Evolutionary conservation across 2,113 vertebrate species (phyloP).

Genomic region (Triplophysa rosa): DNA sequence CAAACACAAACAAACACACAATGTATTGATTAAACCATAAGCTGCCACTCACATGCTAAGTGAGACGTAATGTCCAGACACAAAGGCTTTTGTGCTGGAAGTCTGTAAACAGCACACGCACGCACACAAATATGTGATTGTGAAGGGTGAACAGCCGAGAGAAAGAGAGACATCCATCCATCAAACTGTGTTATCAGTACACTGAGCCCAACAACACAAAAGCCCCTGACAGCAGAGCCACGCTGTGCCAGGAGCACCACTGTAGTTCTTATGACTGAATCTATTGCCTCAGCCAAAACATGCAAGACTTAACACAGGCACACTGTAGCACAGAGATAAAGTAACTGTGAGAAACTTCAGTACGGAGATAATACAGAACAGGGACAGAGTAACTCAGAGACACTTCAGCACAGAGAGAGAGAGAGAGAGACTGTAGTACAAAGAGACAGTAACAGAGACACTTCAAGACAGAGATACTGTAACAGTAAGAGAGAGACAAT

Average conservation of each 20-base stretch:
- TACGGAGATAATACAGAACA: too few species aligned
- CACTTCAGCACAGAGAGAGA: too few species aligned
- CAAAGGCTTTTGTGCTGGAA: conserved; percentile 36
- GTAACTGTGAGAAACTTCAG: too few species aligned
- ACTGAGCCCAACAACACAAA: conserved; percentile 20
- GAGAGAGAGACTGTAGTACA: too few species aligned
- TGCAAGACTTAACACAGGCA: not conserved
- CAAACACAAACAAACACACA: conserved; percentile 25
- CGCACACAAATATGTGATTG: not conserved
- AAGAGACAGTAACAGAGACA: too few species aligned
- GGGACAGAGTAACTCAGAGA: too few species aligned
- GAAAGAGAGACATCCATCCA: not conserved
- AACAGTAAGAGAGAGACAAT: not conserved
- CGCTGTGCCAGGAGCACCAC: conserved; percentile 10
- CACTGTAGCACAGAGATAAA: too few species aligned
- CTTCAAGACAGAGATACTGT: not conserved
- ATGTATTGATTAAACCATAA: conserved; percentile 52
- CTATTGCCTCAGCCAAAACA: not conserved
- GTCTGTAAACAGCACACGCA: conserved; percentile 1
- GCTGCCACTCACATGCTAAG: conserved; percentile 22
- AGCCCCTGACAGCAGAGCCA: not conserved
- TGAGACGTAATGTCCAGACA: conserved; percentile 44
- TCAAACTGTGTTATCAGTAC: conserved; percentile 4
- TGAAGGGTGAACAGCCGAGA: not conserved
- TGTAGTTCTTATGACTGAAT: not conserved